Evolutionary conservation across 2,888 invertebrate genomes (phyloP), one percentile per base, ranked within the genome.

Genomic region (Zhuqinia jingwanae): DNA sequence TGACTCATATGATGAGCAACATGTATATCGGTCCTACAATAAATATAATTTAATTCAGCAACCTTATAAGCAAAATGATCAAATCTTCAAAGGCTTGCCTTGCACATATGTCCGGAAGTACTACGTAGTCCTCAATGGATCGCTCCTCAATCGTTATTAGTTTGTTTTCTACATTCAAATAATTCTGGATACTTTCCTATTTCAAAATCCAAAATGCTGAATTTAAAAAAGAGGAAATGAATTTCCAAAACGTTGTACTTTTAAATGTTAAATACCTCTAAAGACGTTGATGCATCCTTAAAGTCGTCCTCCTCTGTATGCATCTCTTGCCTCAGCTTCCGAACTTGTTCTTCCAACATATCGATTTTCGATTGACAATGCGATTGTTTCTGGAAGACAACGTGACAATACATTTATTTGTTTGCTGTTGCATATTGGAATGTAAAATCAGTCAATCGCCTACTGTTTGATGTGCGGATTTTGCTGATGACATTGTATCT

Each of bases 131-230:
- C 53, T 87, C 87, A 22, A 42, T 36, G 11, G 45, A 68, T 15
- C 30, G 70, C 70, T 87, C 87, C 17, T 87, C 77, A 17, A 87
- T 45, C 2, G 87, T 87, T n/a, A 73, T 10, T 6, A 87, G 60
- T n/a, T 65, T 87, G 47, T 87, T 87, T 22, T 87, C 87, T 20
- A 82, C 20, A 3, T 77, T 81, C 47, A 76, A 65, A 36, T 63
- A 77, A 13, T 77, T 81, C 8, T 87, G 63, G 5, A 82, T 81
- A n/a, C 42, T 77, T n/a, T 20, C 70, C 87, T 87, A 47, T 20
- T 47, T 30, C 2, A 60, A 36, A 36, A 36, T 8, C 36, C 36
- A 36, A 36, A 36, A 8, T 6, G 5, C 36, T 8, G 8, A 36
- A 36, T 3, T 36, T 8, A 36, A 36, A 6, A 36, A 36, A 36